Conservation (phyloP, 2,888 invertebrate genomes). For the Drosophila subsilvestris region DNA sequence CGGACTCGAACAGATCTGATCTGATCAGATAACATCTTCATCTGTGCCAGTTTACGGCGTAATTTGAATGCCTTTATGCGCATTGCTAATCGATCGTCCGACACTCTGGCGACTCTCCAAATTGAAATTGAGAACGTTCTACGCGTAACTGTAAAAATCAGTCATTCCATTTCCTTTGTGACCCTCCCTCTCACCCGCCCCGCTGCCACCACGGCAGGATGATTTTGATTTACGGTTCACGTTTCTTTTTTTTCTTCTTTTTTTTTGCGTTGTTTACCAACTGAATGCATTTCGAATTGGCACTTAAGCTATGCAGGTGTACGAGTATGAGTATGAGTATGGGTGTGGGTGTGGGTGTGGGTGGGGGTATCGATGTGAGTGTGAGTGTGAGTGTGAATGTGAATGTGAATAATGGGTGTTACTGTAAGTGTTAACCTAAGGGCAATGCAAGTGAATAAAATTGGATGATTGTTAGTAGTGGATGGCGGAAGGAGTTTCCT, state of each 20-base stretch:
- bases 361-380: conserved; percentile 22
- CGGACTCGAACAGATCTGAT: no score
- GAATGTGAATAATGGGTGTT: conserved; percentile 13
- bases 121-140: conserved; percentile 69
- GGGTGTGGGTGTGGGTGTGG: conserved; percentile 56
- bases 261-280: conserved; percentile 76
- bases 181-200: conserved; percentile 8
- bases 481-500: neutral
- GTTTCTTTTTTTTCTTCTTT: conserved; percentile 58
- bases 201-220: neutral
- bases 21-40: conserved; percentile 61
- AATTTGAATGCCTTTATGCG: conserved; percentile 48
- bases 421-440: conserved; percentile 19
- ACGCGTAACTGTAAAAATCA: conserved; percentile 52
- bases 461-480: neutral
- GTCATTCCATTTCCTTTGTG: conserved; percentile 58
- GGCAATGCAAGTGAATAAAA: conserved; percentile 39
- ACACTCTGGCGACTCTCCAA: conserved; percentile 62
- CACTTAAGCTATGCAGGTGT: conserved; percentile 71
- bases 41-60: conserved; percentile 54
- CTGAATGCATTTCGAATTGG: conserved; percentile 71
- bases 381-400: neutral
- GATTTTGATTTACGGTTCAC: conserved; percentile 33
- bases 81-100: conserved; percentile 52
- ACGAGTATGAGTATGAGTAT: conserved; percentile 62